A percentile compares a stretch with the other conserved stretches of the same genome.
Conservation (phyloP, 2,888 invertebrate species). For the Campoplex capitator region DNA sequence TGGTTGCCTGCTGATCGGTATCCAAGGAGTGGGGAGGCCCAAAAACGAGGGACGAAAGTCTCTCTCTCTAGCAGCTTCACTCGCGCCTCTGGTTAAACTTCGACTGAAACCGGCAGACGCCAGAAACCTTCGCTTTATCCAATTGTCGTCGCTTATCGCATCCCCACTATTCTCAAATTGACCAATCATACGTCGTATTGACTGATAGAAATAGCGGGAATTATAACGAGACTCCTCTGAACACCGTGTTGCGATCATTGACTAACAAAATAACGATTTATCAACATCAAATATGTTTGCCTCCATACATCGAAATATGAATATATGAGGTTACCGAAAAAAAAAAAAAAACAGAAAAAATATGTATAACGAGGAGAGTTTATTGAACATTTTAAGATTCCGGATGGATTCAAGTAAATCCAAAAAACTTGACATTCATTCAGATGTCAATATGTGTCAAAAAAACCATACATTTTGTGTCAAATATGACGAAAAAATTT, state of each 20-base stretch:
- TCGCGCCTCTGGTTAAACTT: constrained; percentile 35
- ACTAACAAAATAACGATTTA: neutral
- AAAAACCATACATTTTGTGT: neutral
- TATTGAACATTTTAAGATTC: neutral
- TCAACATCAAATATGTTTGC: neutral
- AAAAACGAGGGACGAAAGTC: neutral
- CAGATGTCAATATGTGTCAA: neutral
- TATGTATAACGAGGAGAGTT: neutral
- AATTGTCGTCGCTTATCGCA: constrained; percentile 72
- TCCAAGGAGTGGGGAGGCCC: constrained; percentile 64
- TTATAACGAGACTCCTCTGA: constrained; percentile 21
- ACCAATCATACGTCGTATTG: constrained; percentile 68
- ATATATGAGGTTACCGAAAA: neutral
- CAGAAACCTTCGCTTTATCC: constrained; percentile 70
- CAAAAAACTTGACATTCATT: neutral
- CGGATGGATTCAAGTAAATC: no score
- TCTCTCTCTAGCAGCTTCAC: constrained; percentile 4
- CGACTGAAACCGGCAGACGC: constrained; percentile 77
- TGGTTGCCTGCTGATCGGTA: constrained; percentile 60
- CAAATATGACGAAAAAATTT: neutral
- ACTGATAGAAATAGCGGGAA: constrained; percentile 56
- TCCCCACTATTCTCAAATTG: constrained; percentile 66
- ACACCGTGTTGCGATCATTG: neutral
- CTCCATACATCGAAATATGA: constrained; percentile 5
- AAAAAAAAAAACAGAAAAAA: neutral